Evolutionary conservation across 2,113 vertebrate species (phyloP), one percentile per base, ranked within the genome.

Genomic region (Gallinago jamesoni): DNA sequence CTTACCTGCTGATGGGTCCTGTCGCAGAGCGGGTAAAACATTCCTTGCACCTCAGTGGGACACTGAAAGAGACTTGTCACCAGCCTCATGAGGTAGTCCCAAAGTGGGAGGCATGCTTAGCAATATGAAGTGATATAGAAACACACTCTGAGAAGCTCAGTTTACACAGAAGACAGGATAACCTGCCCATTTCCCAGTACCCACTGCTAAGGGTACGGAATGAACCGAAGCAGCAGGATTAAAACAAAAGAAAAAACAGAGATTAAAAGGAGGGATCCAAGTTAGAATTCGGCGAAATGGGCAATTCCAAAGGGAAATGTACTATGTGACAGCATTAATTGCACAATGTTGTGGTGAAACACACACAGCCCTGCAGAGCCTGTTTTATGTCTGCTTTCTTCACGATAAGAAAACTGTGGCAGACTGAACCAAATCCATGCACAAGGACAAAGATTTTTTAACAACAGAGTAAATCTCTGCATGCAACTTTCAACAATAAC

Each of bases 401-500:
- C 82, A 50, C 0, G 1, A 76, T 89, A 72, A 67, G 57, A 39
- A 91, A 93, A 75, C 30, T 0, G 3, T 28, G 27, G 21, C 35
- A 80, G 39, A 82, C 17, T n/a, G 35, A 78, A 73, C 50, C 88
- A 85, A 68, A 89, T 35, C 21, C 31, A 41, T 20, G 41, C 41
- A 78, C 1, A 10, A 77, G 11, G 63, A 57, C 10, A 25, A 73
- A 55, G 23, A 53, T 17, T 57, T 74, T 78, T 74, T n/a, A 76
- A 87, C 35, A 81, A 30, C 0, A 2, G 37, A 81, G 11, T 37
- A 48, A 43, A 73, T 79, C 67, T 12, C 81, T 89, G 72, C 66
- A 64, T 69, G 70, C 41, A 73, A 60, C 70, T 95, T 96, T 50
- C 67, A 96, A 63, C 80, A 94, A 55, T 70, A 89, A 78, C 30